Percentiles rank a stretch among this genome's conserved stretches.
Conservation (phyloP, 2,888 invertebrate species). For the Galerucella pusilla region DNA sequence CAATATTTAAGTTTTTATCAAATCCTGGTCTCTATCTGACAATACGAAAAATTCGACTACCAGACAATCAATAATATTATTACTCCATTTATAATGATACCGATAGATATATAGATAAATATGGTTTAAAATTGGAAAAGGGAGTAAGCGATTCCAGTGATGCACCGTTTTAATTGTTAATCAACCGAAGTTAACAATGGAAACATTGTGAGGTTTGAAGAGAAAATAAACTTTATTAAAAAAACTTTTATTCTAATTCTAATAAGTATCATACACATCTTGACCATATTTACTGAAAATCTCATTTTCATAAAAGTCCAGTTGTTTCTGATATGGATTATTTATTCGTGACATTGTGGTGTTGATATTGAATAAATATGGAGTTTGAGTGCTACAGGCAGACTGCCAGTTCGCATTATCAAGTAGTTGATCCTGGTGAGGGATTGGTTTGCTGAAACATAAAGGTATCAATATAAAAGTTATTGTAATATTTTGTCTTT, state of each 20-base stretch:
- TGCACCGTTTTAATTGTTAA: too few species aligned
- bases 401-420: constrained; percentile 39
- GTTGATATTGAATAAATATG: constrained; percentile 34
- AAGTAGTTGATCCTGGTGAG: constrained; percentile 32
- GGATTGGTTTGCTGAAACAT: constrained; percentile 44
- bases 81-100: too few species aligned
- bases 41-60: too few species aligned
- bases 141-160: too few species aligned
- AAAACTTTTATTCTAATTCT: constrained; percentile 8
- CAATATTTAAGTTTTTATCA: too few species aligned
- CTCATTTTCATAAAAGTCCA: constrained; percentile 44
- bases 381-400: constrained; percentile 10
- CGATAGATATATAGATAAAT: too few species aligned
- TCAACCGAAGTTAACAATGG: too few species aligned
- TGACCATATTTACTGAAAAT: constrained; percentile 45
- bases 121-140: too few species aligned
- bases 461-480: background rate
- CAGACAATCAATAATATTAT: too few species aligned
- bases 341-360: background rate
- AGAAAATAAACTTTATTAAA: background rate
- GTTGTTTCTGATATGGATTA: constrained; percentile 40
- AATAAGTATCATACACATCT: constrained; percentile 45
- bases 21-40: too few species aligned
- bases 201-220: too few species aligned
- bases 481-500: too few species aligned